phyloP scores from a whole-genome alignment of 2,113 vertebrate genomes.

The Corydoras sp. region DNA sequence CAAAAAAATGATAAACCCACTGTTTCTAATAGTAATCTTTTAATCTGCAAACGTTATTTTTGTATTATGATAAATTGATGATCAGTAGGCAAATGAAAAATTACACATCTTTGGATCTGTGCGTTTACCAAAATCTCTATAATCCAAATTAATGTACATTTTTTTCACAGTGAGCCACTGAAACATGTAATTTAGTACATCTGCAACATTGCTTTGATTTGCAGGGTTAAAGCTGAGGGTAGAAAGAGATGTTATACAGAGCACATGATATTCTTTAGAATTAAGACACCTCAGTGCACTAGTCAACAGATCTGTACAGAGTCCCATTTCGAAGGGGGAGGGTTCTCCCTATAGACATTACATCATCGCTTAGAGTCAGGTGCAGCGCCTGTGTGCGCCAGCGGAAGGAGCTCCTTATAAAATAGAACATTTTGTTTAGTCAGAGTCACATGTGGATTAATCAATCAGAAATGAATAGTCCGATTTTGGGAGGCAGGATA shows the following conservation, averaged over 20 bases:
- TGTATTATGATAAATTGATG: not conserved
- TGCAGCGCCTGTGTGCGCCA: slow-evolving; percentile 35
- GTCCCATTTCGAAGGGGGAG: slow-evolving; percentile 38
- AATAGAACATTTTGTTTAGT: slow-evolving; percentile 6
- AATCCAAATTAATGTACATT: not conserved
- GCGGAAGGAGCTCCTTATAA: slow-evolving; percentile 19
- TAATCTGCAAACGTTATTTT: too few relatives aligned
- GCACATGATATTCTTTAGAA: slow-evolving; percentile 28
- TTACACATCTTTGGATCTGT: not conserved
- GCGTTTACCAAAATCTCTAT: not conserved
- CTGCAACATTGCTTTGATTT: too few relatives aligned
- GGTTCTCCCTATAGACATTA: slow-evolving; percentile 37
- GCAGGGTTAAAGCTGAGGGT: too few relatives aligned
- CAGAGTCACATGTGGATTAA: not conserved
- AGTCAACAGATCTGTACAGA: slow-evolving; percentile 31
- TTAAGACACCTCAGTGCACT: slow-evolving; percentile 33
- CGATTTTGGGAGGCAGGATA: not conserved
- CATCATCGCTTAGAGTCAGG: slow-evolving; percentile 38
- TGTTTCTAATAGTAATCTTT: too few relatives aligned
- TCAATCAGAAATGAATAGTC: not conserved
- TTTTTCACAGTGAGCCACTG: too few relatives aligned
- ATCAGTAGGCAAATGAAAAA: not conserved
- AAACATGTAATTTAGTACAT: too few relatives aligned
- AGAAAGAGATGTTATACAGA: not conserved
- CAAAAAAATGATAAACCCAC: not conserved